Evolutionary conservation across 2,888 invertebrate genomes (phyloP).

Genomic region (Xanthia icteritia): DNA sequence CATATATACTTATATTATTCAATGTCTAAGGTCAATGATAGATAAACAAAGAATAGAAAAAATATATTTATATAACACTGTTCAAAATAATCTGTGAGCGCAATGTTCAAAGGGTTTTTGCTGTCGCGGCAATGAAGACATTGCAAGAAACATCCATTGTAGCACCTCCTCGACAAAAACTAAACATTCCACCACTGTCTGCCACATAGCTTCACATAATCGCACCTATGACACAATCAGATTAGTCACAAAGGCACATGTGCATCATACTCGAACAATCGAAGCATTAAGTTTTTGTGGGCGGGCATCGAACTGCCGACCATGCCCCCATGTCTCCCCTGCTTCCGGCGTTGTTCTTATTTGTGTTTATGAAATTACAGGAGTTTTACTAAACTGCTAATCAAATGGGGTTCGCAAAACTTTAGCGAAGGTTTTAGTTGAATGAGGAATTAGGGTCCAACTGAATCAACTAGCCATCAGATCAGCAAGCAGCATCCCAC

Average conservation of each 20-base stretch:
- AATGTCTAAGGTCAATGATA: constrained; percentile 26
- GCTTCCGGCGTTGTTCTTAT: constrained; percentile 66
- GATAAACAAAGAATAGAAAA: constrained; percentile 5
- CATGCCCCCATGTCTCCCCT: constrained; percentile 65
- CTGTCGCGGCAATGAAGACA: constrained; percentile 1
- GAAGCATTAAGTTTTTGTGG: constrained; percentile 72
- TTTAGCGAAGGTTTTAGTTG: not conserved
- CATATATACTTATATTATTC: not conserved
- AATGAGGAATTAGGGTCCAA: not conserved
- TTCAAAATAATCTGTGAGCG: constrained; percentile 4
- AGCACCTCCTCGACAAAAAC: constrained; percentile 31
- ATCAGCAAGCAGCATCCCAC: not conserved
- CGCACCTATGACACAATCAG: constrained; percentile 60
- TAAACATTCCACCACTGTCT: constrained; percentile 21
- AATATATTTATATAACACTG: not conserved
- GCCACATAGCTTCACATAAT: constrained; percentile 34
- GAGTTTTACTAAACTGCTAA: constrained; percentile 14
- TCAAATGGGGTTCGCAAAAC: not conserved
- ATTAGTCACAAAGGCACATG: constrained; percentile 66
- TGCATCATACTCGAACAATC: constrained; percentile 70
- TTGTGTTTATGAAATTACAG: constrained; percentile 34
- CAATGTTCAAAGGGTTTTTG: constrained; percentile 24
- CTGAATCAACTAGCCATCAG: not conserved
- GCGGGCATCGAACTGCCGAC: constrained; percentile 78
- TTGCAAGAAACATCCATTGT: constrained; percentile 28